Percentiles rank a stretch among this genome's conserved stretches.
phyloP scores from a whole-genome alignment of 2,797 vertebrate genomes.

The Lepidocolaptes lacrymiger region DNA sequence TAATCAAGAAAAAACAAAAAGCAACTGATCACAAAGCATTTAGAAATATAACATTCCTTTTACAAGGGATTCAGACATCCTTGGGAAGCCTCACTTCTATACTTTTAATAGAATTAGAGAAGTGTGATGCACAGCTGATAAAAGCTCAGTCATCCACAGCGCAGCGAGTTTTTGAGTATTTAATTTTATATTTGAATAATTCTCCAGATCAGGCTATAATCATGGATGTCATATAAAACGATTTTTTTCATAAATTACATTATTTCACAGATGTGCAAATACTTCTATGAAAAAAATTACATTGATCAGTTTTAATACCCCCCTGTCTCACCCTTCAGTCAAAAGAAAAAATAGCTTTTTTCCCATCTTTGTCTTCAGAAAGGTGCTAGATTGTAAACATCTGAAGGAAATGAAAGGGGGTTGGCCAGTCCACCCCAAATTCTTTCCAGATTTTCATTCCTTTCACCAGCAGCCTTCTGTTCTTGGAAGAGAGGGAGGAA shows the following conservation, averaged over 20 bases:
- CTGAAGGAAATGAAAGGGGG: conserved; percentile 84
- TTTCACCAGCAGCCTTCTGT: conserved; percentile 79
- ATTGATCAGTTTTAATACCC: conserved; percentile 83
- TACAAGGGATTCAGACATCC: conserved; percentile 41
- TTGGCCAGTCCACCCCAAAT: conserved; percentile 82
- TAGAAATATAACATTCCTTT: conserved; percentile 49
- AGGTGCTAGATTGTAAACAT: conserved; percentile 86
- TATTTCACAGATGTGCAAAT: conserved; percentile 84
- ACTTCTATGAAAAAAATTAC: conserved; percentile 82
- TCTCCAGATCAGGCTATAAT: conserved; percentile 81
- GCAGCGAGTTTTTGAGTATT: conserved; percentile 77
- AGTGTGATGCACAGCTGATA: conserved; percentile 77
- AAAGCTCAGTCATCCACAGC: conserved; percentile 73
- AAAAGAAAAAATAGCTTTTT: conserved; percentile 78
- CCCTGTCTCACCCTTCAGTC: conserved; percentile 82
- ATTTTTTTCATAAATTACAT: conserved; percentile 77
- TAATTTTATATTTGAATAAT: conserved; percentile 85
- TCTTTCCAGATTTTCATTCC: conserved; percentile 84
- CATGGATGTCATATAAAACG: conserved; percentile 81
- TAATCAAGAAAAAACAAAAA: conserved; percentile 64
- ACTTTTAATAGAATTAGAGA: conserved; percentile 75
- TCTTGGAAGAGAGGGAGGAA: conserved; percentile 76
- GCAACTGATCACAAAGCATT: conserved; percentile 50
- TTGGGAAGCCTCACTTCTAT: conserved; percentile 60
- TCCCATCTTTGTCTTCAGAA: conserved; percentile 82